Base-by-base conservation (phyloP, 2,113 vertebrate species). In the Nipponia nippon region DNA sequence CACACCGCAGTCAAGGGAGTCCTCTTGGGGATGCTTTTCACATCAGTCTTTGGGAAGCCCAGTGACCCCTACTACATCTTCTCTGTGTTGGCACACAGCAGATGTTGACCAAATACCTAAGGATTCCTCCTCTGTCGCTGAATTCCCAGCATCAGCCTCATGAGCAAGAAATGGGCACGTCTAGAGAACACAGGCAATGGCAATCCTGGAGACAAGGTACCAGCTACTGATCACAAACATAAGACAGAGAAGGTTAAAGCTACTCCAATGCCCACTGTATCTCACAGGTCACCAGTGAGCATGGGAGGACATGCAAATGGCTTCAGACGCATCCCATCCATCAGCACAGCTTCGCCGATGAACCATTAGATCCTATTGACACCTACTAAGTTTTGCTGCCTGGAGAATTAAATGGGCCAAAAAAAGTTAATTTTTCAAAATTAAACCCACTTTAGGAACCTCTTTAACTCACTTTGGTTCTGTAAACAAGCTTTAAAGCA, bases 301-400 rank as follows among this genome's bases (percentile, higher is more conserved):
- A 0, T 4, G 17, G 50, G 46, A 89, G 29, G 76, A 72, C 46
- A 42, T 2, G 6, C 7, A 63, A 71, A 63, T 26, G 5, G 59
- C 47, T 38, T 76, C 44, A 83, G 61, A n/a, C 30, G 70, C 0
- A 0, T 67, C 27, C 13, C 32, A 26, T 6, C 0, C 0, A 23
- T 17, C 56, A 22, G 22, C 52, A 63, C 13, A 80, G 27, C 47
- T 71, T 30, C 56, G 21, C 25, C 72, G 32, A 50, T 23, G 44
- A 83, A 36, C 20, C 36, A 30, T 7, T 23, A 65, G 16, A 52
- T 38, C 20, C 42, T 42, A 50, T 2, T 2, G 8, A 85, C 13
- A 36, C 23, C 29, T 65, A 26, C 0, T n/a, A 36, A 55, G 18
- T 53, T 44, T 63, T 90, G 40, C 38, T 88, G 65, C 26, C 19